Percentiles rank a stretch among this genome's conserved stretches.
Evolutionary conservation across 2,113 vertebrate genomes (phyloP).

Genomic region (Xiphophorus maculatus): DNA sequence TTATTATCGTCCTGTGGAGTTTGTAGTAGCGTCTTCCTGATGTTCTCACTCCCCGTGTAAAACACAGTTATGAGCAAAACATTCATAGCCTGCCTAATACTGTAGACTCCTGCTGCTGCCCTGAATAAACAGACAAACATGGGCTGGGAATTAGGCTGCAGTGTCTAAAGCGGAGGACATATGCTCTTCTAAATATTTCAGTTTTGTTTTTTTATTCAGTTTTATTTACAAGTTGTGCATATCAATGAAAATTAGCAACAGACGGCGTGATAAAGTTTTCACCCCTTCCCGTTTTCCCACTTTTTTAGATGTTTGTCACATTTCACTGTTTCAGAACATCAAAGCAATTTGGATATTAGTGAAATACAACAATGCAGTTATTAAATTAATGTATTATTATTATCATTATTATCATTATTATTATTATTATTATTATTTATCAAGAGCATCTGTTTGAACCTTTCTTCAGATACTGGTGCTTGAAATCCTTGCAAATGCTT

Average conservation of each 20-base stretch:
- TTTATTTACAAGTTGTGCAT: not conserved
- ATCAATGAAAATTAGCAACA: not conserved
- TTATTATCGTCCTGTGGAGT: constrained; percentile 34
- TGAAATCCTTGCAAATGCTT: too few species aligned
- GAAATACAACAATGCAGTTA: too few species aligned
- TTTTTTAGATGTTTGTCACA: too few species aligned
- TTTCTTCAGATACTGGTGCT: too few species aligned
- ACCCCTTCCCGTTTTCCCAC: too few species aligned
- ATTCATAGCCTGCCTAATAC: constrained; percentile 1
- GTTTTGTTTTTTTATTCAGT: constrained; percentile 11
- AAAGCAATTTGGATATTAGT: too few species aligned
- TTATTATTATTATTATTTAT: too few species aligned
- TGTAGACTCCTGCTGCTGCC: constrained; percentile 20
- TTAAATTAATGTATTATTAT: too few species aligned
- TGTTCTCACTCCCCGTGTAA: not conserved
- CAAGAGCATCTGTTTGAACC: too few species aligned
- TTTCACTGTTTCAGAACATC: too few species aligned
- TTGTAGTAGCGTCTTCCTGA: constrained; percentile 22
- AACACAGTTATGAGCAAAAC: constrained; percentile 18
- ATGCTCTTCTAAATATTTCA: not conserved
- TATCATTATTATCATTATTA: too few species aligned
- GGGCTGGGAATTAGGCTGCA: constrained; percentile 14
- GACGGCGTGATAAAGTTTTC: too few species aligned
- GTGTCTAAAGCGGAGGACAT: not conserved
- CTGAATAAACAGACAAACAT: constrained; percentile 31